A percentile compares a stretch with the other conserved stretches of the same genome.
Conservation (phyloP, 2,888 invertebrate genomes). For the Aproaerema taeniolella region DNA sequence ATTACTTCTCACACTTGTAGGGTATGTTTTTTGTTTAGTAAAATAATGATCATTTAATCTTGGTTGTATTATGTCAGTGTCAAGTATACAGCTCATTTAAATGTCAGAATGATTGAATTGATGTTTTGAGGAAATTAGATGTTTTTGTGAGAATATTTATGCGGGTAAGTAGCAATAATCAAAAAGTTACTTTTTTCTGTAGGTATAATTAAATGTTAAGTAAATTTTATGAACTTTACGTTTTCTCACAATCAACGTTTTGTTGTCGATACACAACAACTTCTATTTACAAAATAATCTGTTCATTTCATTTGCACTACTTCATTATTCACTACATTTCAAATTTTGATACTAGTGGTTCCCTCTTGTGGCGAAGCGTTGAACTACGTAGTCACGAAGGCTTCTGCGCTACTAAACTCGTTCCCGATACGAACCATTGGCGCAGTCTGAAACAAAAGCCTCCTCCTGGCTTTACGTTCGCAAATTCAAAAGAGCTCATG, state of each 20-base stretch:
- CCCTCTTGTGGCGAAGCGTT: constrained; percentile 43
- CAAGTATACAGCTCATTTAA: constrained; percentile 4
- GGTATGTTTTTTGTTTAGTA: constrained; percentile 25
- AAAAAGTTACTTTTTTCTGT: too few relatives aligned
- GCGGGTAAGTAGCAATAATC: too few relatives aligned
- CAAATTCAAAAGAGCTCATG: too few relatives aligned
- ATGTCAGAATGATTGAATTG: too few relatives aligned
- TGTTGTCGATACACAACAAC: too few relatives aligned
- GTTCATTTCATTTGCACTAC: neutral
- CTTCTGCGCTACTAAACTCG: constrained; percentile 50
- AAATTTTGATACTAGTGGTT: constrained; percentile 28
- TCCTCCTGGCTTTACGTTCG: neutral
- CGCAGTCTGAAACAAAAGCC: constrained; percentile 2
- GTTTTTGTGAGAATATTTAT: too few relatives aligned
- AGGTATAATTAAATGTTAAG: too few relatives aligned
- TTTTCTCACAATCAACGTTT: too few relatives aligned
- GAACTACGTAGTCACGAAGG: constrained; percentile 51
- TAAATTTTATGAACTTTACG: too few relatives aligned
- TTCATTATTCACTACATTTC: neutral
- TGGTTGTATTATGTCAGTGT: too few relatives aligned
- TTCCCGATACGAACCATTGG: constrained; percentile 40
- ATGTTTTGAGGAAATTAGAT: too few relatives aligned
- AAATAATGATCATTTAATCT: constrained; percentile 9
- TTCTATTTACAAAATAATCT: too few relatives aligned
- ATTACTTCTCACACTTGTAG: constrained; percentile 20